Evolutionary conservation across 2,888 invertebrate species (phyloP), one percentile per base, ranked within the genome.

Genomic region (Podabrus alpinus): DNA sequence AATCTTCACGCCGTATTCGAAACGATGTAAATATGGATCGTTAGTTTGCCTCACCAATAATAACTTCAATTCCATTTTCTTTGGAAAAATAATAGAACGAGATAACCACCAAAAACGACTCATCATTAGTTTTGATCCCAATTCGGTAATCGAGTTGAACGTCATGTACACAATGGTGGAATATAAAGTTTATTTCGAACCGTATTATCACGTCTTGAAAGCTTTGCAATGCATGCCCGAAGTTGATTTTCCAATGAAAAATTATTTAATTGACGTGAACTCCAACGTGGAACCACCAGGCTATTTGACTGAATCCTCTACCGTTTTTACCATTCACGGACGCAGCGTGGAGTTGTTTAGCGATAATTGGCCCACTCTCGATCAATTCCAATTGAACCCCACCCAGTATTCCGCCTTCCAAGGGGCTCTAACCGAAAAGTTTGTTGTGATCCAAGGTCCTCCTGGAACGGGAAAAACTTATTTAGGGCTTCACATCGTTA

Each of bases 381-480:
- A n/a, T n/a, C n/a, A n/a, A n/a, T n/a, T n/a, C n/a, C n/a, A n/a
- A n/a, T n/a, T n/a, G n/a, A n/a, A n/a, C n/a, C n/a, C n/a, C n/a
- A n/a, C n/a, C n/a, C n/a, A n/a, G n/a, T n/a, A n/a, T n/a, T n/a
- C n/a, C n/a, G n/a, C n/a, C n/a, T n/a, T n/a, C n/a, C n/a, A n/a
- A n/a, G n/a, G n/a, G n/a, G n/a, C n/a, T n/a, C n/a, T n/a, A n/a
- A n/a, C n/a, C n/a, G n/a, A n/a, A n/a, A n/a, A n/a, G n/a, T n/a
- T n/a, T n/a, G n/a, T n/a, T n/a, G n/a, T n/a, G n/a, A n/a, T n/a
- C n/a, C n/a, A n/a, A n/a, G n/a, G n/a, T n/a, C n/a, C n/a, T n/a
- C n/a, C n/a, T n/a, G n/a, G n/a, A n/a, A n/a, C n/a, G 16, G 96
- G 96, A 0, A 96, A 96, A 88, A 95, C 96, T 0, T 94, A 90